Evolutionary conservation across 2,888 invertebrate genomes (phyloP).

Genomic region (Caprella mutica): DNA sequence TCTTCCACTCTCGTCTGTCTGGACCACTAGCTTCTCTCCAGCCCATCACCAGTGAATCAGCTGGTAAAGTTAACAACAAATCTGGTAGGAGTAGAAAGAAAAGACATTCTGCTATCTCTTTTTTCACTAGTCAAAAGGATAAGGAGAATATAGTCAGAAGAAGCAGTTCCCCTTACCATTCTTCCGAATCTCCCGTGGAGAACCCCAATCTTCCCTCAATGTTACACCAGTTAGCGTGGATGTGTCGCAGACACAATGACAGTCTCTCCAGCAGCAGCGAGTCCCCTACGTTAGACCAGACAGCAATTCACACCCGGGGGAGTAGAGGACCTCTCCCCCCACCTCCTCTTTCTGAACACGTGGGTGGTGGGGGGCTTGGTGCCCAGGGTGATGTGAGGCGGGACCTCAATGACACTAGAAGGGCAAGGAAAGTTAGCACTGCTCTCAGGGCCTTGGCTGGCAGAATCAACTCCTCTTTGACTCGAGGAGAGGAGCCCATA

Average conservation of each 20-base stretch:
- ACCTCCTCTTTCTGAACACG: conserved; percentile 11
- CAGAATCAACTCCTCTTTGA: conserved; percentile 10
- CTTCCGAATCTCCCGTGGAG: neutral
- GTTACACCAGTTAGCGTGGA: conserved; percentile 23
- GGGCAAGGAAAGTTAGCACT: conserved; percentile 20
- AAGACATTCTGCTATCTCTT: conserved; percentile 8
- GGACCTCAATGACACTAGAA: conserved; percentile 6
- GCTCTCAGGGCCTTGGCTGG: conserved; percentile 23
- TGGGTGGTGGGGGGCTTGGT: conserved; percentile 9
- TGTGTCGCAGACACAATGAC: conserved; percentile 6
- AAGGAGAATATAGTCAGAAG: neutral
- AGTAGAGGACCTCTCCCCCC: conserved; percentile 13
- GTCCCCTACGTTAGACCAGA: neutral
- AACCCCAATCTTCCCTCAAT: conserved; percentile 17
- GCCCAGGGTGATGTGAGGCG: neutral
- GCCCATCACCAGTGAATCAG: conserved; percentile 12
- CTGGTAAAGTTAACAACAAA: conserved; percentile 13
- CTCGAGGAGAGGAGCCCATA: conserved; percentile 3
- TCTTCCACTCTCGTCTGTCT: conserved; percentile 22
- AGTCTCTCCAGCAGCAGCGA: neutral
- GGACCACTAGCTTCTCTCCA: conserved; percentile 27
- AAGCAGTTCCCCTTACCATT: neutral
- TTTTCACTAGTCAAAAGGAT: conserved; percentile 9
- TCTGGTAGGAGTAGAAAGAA: conserved; percentile 6
- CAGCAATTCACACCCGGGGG: neutral